Conservation (phyloP, 2,113 vertebrate species). For the Plectropomus leopardus region DNA sequence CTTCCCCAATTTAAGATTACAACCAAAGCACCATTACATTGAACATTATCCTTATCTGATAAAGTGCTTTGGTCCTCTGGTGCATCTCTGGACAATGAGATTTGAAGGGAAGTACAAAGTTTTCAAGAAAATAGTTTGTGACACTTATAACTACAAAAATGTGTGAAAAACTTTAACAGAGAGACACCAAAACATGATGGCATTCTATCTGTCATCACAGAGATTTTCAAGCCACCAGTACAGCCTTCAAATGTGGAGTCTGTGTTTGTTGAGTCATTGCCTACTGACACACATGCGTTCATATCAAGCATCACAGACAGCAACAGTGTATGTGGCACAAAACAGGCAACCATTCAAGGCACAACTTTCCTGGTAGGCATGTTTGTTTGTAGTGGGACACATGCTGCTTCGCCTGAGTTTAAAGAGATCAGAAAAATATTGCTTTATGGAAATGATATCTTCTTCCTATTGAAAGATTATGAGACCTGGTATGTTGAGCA, state of each 20-base stretch:
- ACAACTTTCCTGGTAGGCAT: constrained; percentile 32
- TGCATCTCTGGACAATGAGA: constrained; percentile 53
- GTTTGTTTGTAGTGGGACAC: constrained; percentile 39
- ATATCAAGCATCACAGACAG: constrained; percentile 43
- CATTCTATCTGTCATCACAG: constrained; percentile 33
- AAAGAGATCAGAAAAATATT: constrained; percentile 23
- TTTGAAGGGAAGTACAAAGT: constrained; percentile 58
- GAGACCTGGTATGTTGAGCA: background rate
- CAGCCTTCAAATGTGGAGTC: constrained; percentile 48
- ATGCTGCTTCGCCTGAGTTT: constrained; percentile 48
- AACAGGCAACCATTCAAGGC: constrained; percentile 35
- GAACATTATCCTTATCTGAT: constrained; percentile 51
- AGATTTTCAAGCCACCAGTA: constrained; percentile 41
- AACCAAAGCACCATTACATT: constrained; percentile 53
- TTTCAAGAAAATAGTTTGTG: constrained; percentile 45
- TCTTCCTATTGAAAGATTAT: background rate
- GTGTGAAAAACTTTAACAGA: constrained; percentile 48
- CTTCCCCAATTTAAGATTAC: constrained; percentile 31
- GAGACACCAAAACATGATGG: constrained; percentile 52
- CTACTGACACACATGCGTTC: constrained; percentile 24
- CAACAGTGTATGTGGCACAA: constrained; percentile 34
- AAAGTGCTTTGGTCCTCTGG: constrained; percentile 39
- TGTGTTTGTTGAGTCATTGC: constrained; percentile 39
- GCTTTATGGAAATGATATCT: background rate
- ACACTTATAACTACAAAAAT: constrained; percentile 48